phyloP scores from a whole-genome alignment of 2,888 invertebrate species.

The Drosophila flavopinicola region DNA sequence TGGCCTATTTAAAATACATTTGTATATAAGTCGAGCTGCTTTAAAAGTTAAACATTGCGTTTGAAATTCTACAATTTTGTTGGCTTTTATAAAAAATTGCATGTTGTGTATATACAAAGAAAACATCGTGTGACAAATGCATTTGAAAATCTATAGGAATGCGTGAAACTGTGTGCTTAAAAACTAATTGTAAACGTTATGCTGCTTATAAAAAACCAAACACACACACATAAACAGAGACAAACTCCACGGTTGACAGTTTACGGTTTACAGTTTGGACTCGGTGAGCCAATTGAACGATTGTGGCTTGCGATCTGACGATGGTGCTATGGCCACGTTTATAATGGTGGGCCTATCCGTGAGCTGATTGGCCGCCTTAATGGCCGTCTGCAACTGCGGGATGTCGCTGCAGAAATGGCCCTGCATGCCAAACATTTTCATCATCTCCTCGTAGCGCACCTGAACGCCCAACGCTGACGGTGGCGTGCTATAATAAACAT shows the following conservation, averaged over 20 bases:
- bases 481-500: conserved; percentile 88
- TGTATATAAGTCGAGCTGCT: conserved; percentile 2
- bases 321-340: conserved; percentile 95
- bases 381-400: conserved; percentile 89
- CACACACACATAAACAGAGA: conserved; percentile 6
- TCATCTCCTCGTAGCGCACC: conserved; percentile 95
- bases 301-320: conserved; percentile 95
- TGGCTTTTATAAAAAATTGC: conserved; percentile 59
- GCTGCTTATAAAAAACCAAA: conserved; percentile 43
- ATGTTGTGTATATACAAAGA: conserved; percentile 67
- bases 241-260: no score
- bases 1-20: conserved; percentile 20
- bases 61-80: conserved; percentile 30
- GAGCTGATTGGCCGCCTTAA: conserved; percentile 88
- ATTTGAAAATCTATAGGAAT: conserved; percentile 61
- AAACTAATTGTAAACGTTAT: conserved; percentile 59
- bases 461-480: conserved; percentile 92
- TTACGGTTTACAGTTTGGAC: conserved; percentile 91
- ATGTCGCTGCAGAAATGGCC: conserved; percentile 93
- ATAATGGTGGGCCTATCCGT: conserved; percentile 93
- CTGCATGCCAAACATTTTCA: conserved; percentile 92
- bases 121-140: conserved; percentile 73
- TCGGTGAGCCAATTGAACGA: conserved; percentile 96
- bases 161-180: conserved; percentile 65
- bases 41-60: conserved; percentile 15